Base-by-base conservation (phyloP, 2,888 invertebrate genomes). In the Chalcis sispes region DNA sequence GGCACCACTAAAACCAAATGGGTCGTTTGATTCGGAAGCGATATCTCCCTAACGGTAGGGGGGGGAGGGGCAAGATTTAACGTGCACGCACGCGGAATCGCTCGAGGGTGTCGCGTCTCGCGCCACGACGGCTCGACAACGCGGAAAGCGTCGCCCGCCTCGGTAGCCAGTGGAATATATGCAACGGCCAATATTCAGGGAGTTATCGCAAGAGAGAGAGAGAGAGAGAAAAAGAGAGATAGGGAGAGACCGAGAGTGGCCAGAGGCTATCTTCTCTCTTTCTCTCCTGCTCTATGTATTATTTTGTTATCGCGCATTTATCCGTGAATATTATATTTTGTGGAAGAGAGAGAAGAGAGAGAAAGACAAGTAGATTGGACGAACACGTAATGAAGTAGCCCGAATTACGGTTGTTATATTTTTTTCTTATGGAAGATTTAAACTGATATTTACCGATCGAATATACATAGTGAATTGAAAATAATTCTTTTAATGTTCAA, bases 1-100 rank as follows among this genome's bases (percentile, higher is more conserved):
- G 85, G 82, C 82, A 74, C 82, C 83, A 86, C 84, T 88, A 88
- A 88, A 87, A 85, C 84, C 81, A 82, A 88, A 88, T 88, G 87
- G 87, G 86, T 87, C 88, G 86, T 88, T 88, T 88, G 88, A 88
- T 88, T 88, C 83, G 83, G 83, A 84, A 84, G 83, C 86, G 87
- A 87, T 88, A 87, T 87, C 87, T 84, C 85, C 84, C 85, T 85
- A 85, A 84, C 77, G 78, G 78, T 65, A 42, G 7, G 15, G 7
- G 42, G 2, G 42, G 77, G 81, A 81, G n/a, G n/a, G n/a, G n/a
- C n/a, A n/a, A 79, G 71, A 36, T 72, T 52, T 50, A 42, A 42
- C 8, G 27, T 27, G 59, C 50, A 18, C 10, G 71, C 72, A 80
- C 79, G 73, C 79, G 75, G 78, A 77, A 77, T 72, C 72, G 80